Conservation (phyloP, 2,888 invertebrate genomes). For the Clusia tigrina region DNA sequence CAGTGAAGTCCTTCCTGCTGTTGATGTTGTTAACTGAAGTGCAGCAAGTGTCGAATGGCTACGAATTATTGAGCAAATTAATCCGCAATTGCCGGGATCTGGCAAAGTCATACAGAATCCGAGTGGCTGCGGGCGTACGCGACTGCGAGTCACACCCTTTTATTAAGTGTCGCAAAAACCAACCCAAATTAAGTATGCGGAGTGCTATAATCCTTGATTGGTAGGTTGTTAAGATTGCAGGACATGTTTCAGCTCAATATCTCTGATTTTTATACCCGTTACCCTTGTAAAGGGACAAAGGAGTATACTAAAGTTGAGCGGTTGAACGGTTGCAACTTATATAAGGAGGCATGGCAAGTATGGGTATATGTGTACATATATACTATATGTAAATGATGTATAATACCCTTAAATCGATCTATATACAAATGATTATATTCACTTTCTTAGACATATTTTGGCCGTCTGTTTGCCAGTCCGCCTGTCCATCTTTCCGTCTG, state of each 20-base stretch:
- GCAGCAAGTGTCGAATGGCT: conserved; percentile 20
- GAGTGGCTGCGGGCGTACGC: too few species aligned
- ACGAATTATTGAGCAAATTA: conserved; percentile 24
- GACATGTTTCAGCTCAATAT: too few species aligned
- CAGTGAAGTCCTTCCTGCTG: too few species aligned
- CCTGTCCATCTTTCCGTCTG: neutral
- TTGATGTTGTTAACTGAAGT: too few species aligned
- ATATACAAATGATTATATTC: neutral
- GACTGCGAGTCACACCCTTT: too few species aligned
- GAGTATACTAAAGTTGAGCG: neutral
- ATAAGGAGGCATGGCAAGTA: neutral
- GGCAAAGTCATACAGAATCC: too few species aligned
- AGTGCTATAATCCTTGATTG: too few species aligned
- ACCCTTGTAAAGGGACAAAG: neutral
- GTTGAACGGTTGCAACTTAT: neutral
- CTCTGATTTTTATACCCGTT: too few species aligned
- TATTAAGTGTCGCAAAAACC: too few species aligned
- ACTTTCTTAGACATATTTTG: neutral
- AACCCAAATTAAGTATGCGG: too few species aligned
- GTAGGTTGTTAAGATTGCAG: too few species aligned
- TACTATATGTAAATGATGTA: neutral
- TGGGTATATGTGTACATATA: neutral
- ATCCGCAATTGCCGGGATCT: conserved; percentile 21
- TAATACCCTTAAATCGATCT: too few species aligned
- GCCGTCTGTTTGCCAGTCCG: neutral